These are phyloP conservation scores for Sisyra terminalis DNA, from an alignment of 2,888 invertebrate genomes.

Conservation along the genomic window DNA sequence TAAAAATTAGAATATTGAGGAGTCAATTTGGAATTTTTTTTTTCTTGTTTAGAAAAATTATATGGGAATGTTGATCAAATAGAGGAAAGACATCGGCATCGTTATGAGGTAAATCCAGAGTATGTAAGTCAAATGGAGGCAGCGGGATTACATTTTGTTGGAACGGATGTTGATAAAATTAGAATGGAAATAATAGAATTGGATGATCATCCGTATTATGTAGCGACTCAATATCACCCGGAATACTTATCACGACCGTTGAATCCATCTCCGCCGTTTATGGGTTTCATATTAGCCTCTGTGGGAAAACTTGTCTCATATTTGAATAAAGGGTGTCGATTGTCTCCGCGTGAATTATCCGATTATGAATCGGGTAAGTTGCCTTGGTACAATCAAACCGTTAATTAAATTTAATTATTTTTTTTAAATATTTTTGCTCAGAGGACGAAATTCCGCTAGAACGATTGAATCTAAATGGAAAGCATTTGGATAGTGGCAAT, in stretches of 20 bases:
- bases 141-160: constrained; percentile 79
- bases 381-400: background rate
- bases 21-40: constrained; percentile 1
- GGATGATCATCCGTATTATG: constrained; percentile 78
- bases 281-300: constrained; percentile 85
- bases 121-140: constrained; percentile 63
- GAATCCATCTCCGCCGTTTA: constrained; percentile 85
- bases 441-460: no score
- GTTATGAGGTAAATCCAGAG: constrained; percentile 92
- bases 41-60: constrained; percentile 38
- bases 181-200: constrained; percentile 93
- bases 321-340: constrained; percentile 52
- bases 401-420: background rate
- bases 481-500: no score
- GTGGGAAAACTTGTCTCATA: constrained; percentile 62
- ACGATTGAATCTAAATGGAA: no score
- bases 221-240: constrained; percentile 95
- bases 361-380: constrained; percentile 50
- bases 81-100: constrained; percentile 91
- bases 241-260: constrained; percentile 89
- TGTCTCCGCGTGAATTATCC: constrained; percentile 57
- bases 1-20: constrained; percentile 11
- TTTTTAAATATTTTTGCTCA: no score
- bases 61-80: constrained; percentile 64
- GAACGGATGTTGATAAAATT: constrained; percentile 57